Conservation (phyloP, 2,797 vertebrate genomes). For the Petrocephalus sullivani region DNA sequence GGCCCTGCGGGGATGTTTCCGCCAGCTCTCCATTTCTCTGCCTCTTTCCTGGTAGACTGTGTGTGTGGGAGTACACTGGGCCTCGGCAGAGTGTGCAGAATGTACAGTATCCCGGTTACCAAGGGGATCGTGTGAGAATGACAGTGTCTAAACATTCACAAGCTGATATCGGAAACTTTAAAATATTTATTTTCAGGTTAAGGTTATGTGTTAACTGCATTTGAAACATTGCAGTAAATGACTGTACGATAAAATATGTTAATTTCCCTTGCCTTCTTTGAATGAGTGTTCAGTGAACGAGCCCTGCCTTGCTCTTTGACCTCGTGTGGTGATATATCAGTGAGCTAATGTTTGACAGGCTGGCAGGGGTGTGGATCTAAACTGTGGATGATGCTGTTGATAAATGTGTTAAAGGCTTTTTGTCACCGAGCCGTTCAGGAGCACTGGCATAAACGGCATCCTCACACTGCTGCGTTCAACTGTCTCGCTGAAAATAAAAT, state of each 20-base stretch:
- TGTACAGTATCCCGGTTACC: conserved; percentile 18
- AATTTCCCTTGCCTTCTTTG: not conserved
- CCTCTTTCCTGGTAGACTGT: not conserved
- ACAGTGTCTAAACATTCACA: conserved; percentile 19
- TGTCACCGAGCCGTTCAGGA: not conserved
- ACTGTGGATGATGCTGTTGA: not conserved
- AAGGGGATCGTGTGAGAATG: not conserved
- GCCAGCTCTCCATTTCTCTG: not conserved
- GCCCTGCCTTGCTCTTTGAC: not conserved
- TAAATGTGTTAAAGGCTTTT: not conserved
- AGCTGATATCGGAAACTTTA: not conserved
- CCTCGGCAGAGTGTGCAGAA: not conserved
- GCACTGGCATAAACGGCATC: not conserved
- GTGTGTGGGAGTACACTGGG: not conserved
- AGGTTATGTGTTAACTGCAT: not conserved
- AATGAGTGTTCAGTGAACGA: not conserved
- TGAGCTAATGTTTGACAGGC: not conserved
- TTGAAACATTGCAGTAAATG: not conserved
- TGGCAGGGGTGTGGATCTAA: not conserved
- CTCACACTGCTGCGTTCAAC: not conserved
- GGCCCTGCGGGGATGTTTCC: not conserved
- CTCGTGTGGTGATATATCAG: not conserved
- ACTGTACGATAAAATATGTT: not conserved
- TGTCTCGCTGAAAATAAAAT: not conserved
- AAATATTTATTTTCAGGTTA: not conserved